Evolutionary conservation across 2,113 vertebrate genomes (phyloP).

Genomic region (Anarrhichthys ocellatus): DNA sequence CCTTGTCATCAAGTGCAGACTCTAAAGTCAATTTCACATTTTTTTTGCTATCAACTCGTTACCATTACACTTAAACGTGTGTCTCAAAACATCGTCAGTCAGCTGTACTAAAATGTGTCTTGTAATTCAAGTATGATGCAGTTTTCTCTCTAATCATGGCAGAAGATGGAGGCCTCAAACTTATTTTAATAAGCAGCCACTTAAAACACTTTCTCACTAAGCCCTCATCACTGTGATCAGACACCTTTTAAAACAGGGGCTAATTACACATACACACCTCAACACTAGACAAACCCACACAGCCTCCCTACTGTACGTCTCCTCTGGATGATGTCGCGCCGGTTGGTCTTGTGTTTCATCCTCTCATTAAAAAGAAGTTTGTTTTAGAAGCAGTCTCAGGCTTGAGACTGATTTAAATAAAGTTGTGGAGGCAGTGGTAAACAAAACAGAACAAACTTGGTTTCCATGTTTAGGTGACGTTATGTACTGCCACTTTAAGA

Average conservation of each 20-base stretch:
- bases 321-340: slow-evolving; percentile 27
- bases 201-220: slow-evolving; percentile 12
- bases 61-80: not conserved
- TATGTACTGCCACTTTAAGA: not conserved
- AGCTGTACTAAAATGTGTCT: slow-evolving; percentile 7
- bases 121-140: slow-evolving; percentile 17
- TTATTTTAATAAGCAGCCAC: slow-evolving; percentile 53
- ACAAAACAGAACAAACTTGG: slow-evolving; percentile 17
- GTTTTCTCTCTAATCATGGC: slow-evolving; percentile 53
- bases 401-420: not conserved
- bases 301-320: slow-evolving; percentile 9
- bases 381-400: slow-evolving; percentile 26
- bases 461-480: slow-evolving; percentile 31
- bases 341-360: slow-evolving; percentile 40
- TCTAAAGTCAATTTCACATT: not conserved
- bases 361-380: slow-evolving; percentile 27
- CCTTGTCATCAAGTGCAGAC: slow-evolving; percentile 13
- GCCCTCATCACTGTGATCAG: slow-evolving; percentile 57
- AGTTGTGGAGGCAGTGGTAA: not conserved
- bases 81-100: slow-evolving; percentile 9
- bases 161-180: slow-evolving; percentile 31
- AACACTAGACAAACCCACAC: slow-evolving; percentile 28
- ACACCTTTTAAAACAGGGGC: slow-evolving; percentile 38
- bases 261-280: slow-evolving; percentile 45
- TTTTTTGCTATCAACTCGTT: not conserved